Base-by-base conservation (phyloP, 2,113 vertebrate genomes). In the Lophochroa leadbeateri region DNA sequence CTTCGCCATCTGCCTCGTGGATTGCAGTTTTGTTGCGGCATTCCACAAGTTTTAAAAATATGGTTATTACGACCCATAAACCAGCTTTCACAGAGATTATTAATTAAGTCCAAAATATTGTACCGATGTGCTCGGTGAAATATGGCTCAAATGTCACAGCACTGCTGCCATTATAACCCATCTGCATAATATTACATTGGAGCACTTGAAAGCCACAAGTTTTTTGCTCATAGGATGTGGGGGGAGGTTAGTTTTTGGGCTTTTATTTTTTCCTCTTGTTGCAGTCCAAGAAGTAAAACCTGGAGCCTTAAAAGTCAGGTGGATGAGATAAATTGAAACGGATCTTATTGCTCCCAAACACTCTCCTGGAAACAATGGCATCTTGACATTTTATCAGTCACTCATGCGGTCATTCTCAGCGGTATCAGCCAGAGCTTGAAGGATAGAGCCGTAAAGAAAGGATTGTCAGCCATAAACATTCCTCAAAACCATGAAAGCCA, bases 351-450 rank as follows among this genome's bases (percentile, higher is more conserved):
- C 97, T 98, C 97, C 97, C 98, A 98, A 98, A 98, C 96, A 96
- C 83, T 98, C 96, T 98, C 97, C 97, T 97, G 97, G 97, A 98
- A 98, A 98, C 98, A 98, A 98, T 98, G 98, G 98, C 97, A 97
- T 98, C 98, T 98, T 98, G 98, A 98, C 98, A 98, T 98, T 98
- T 98, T 98, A 98, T 98, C 98, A 98, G 98, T 98, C 98, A 98
- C 96, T 98, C 98, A 98, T 97, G 98, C 96, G 84, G 97, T 98
- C 98, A 98, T 98, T 98, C 98, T 97, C 97, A 95, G 96, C 81
- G 85, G 97, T 97, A 98, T 98, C 97, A 98, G 98, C 95, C 92
- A 24, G 97, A 98, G 97, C 98, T 98, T 98, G 98, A 98, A 98
- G 98, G 98, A 98, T 98, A 98, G 98, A 98, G 98, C 97, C 2